Evolutionary conservation across 2,888 invertebrate genomes (phyloP), one percentile per base, ranked within the genome.

Genomic region (Gymnoscelis rufifasciata): DNA sequence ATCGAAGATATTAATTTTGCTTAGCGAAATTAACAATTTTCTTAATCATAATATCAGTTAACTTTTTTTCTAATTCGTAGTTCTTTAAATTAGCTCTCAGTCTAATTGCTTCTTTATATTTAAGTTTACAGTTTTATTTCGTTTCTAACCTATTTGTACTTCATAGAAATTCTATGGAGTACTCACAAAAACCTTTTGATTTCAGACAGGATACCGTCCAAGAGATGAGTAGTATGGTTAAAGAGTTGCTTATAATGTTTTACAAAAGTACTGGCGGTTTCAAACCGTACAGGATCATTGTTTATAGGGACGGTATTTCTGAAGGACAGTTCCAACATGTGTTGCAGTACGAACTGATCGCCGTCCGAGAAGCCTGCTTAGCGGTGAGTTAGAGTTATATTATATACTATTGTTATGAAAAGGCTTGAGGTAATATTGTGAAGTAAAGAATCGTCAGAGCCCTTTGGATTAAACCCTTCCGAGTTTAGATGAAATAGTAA

Each of bases 181-280:
- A 44, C 44, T 43, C 40, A 45, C 46, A 42, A 45, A 50, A 50
- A 50, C 50, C 41, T 42, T 52, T 47, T 39, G 47, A 53, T 67
- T 67, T 46, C 78, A 90, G 99, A 57, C 98, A 99, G 87, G 99
- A 99, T 89, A 97, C 98, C 66, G 99, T 99, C 58, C 97, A 98
- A 80, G 99, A 99, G 86, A 91, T 99, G 68, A 96, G 97, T 77
- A 96, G 97, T 64, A 99, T 99, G 99, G 99, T 99, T 62, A 91
- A 94, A 61, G 99, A 99, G 83, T 90, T 99, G 61, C 90, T 99
- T 53, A 94, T 99, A 54, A 98, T 99, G 95, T 99, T 99, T 89
- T 99, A 99, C 90, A 97, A 98, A 86, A 97, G 98, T 64, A 99
- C 99, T 23, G 96, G 98, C 57, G 97, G 98, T 51, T 99, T 99